Evolutionary conservation across 2,888 invertebrate species (phyloP).

Genomic region (Hartigia nigra): DNA sequence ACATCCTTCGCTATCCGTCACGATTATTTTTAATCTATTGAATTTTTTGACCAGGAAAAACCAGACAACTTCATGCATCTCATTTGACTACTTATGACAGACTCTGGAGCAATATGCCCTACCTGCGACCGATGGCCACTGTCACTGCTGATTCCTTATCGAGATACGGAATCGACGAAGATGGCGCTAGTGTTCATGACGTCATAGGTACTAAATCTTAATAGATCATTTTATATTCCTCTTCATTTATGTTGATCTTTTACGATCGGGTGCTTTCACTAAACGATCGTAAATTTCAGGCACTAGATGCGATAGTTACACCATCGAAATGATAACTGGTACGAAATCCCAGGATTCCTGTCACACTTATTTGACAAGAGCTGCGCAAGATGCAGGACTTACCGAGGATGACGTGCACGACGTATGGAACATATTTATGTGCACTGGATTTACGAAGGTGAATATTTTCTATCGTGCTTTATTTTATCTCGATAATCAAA

Average conservation of each 20-base stretch:
- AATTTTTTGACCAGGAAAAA: conserved; percentile 56
- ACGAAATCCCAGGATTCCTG: conserved; percentile 63
- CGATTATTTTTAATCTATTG: not conserved
- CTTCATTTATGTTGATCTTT: not conserved
- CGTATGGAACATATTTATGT: conserved; percentile 69
- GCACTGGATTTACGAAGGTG: conserved; percentile 66
- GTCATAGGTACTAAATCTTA: conserved; percentile 55
- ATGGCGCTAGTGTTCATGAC: conserved; percentile 67
- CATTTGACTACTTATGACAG: conserved; percentile 67
- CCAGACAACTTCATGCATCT: conserved; percentile 66
- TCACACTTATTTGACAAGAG: conserved; percentile 65
- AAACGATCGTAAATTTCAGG: not conserved
- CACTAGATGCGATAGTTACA: conserved; percentile 67
- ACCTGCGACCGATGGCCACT: conserved; percentile 67
- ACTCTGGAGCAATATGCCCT: conserved; percentile 67
- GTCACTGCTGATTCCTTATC: conserved; percentile 66
- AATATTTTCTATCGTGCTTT: not conserved
- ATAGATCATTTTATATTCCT: not conserved
- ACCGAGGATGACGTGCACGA: conserved; percentile 67
- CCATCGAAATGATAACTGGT: conserved; percentile 67
- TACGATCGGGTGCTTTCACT: not conserved
- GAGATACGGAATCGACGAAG: conserved; percentile 66
- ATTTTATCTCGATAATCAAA: not conserved
- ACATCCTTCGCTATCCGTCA: not conserved
- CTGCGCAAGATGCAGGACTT: conserved; percentile 61